A percentile compares a stretch with the other conserved stretches of the same genome.
These are phyloP conservation scores for Oceanites oceanicus DNA, from an alignment of 2,113 vertebrate species.

Conservation along the genomic window DNA sequence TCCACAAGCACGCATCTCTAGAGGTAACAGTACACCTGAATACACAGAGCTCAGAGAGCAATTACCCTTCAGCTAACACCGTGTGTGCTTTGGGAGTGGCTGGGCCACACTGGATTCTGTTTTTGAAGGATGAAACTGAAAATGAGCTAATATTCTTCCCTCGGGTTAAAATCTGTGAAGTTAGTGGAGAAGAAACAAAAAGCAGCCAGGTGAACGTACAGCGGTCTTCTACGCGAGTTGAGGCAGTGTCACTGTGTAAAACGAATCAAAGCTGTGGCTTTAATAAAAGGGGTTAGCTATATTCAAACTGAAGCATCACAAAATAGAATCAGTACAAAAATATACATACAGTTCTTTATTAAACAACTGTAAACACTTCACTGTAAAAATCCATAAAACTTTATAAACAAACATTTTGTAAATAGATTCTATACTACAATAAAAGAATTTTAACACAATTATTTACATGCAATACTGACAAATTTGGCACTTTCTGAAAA, in stretches of 20 bases:
- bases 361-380: slow-evolving; percentile 97
- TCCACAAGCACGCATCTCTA: rapidly evolving
- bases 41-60: background rate
- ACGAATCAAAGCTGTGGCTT: background rate
- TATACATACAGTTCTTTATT: slow-evolving; percentile 89
- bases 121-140: background rate
- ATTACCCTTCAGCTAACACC: rapidly evolving
- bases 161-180: background rate
- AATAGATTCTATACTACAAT: slow-evolving; percentile 87
- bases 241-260: background rate
- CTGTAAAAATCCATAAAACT: slow-evolving; percentile 90
- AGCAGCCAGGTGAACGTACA: background rate
- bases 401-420: slow-evolving; percentile 90
- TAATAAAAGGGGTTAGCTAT: background rate
- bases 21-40: no score
- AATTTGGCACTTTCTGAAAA: slow-evolving; percentile 92
- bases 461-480: slow-evolving; percentile 97
- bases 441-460: slow-evolving; percentile 88
- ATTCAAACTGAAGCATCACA: slow-evolving; percentile 68
- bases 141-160: background rate
- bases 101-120: background rate
- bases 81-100: rapidly evolving
- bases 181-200: background rate
- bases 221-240: rapidly evolving
- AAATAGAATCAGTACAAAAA: slow-evolving; percentile 82